These are phyloP conservation scores for Agonopterix heracliana DNA, from an alignment of 2,888 invertebrate genomes.

Conservation along the genomic window DNA sequence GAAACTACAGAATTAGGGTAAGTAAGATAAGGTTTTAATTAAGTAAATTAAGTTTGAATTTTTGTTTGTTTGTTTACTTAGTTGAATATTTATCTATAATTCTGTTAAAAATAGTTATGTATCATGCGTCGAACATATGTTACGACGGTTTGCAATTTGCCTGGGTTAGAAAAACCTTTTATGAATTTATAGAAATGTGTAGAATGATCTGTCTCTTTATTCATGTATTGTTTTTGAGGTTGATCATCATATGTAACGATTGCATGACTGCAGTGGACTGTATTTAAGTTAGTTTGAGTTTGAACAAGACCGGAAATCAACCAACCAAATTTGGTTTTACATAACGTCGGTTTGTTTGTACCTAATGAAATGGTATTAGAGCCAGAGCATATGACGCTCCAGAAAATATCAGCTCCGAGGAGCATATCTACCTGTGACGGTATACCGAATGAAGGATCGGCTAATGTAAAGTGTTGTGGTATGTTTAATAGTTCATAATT, in stretches of 20 bases:
- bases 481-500: constrained; percentile 1
- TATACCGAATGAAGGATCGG: constrained; percentile 9
- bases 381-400: constrained; percentile 3
- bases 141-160: no score
- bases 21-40: no score
- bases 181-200: no score
- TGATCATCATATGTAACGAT: neutral
- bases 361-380: constrained; percentile 3
- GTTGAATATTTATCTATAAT: no score
- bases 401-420: constrained; percentile 11
- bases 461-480: constrained; percentile 6
- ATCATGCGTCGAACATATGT: no score
- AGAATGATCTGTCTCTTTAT: no score
- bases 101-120: no score
- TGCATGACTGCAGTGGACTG: neutral
- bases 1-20: no score
- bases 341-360: constrained; percentile 7
- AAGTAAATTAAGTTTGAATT: no score
- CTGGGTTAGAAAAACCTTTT: no score
- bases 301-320: constrained; percentile 5
- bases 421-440: constrained; percentile 10
- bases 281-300: neutral
- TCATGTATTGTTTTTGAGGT: neutral
- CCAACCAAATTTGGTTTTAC: constrained; percentile 10
- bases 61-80: no score